These are phyloP conservation scores for Hydrotaea diabolus DNA, from an alignment of 2,888 invertebrate genomes.

Conservation along the genomic window DNA sequence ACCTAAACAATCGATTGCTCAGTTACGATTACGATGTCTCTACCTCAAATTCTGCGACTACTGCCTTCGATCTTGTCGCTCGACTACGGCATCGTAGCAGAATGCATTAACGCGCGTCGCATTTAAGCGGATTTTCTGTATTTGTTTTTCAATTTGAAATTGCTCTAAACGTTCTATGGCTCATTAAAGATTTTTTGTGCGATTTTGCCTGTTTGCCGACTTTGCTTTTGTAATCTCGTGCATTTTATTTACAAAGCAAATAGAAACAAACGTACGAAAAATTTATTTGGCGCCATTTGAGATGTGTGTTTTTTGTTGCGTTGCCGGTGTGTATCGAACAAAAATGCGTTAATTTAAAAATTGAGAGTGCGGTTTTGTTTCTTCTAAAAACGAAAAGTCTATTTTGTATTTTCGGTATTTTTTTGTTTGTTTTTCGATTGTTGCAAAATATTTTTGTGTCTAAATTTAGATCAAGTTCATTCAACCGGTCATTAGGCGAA, in stretches of 20 bases:
- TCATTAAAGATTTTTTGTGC: constrained; percentile 56
- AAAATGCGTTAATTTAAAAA: constrained; percentile 46
- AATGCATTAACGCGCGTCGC: constrained; percentile 17
- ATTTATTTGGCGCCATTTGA: constrained; percentile 23
- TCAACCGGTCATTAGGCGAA: constrained; percentile 42
- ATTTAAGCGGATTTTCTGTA: not conserved
- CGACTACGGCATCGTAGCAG: not conserved
- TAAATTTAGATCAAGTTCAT: constrained; percentile 58
- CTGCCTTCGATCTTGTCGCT: not conserved
- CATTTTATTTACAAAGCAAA: not conserved
- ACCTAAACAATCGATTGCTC: no score
- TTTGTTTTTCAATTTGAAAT: constrained; percentile 22
- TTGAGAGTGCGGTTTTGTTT: constrained; percentile 30
- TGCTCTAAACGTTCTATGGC: constrained; percentile 58
- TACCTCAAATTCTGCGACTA: not conserved
- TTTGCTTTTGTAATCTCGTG: constrained; percentile 1
- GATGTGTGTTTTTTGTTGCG: not conserved
- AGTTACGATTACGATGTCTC: no score
- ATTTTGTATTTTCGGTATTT: constrained; percentile 2
- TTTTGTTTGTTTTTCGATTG: not conserved
- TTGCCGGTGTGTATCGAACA: not conserved
- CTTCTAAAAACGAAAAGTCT: not conserved
- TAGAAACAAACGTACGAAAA: not conserved
- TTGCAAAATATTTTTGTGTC: constrained; percentile 16
- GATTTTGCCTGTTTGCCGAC: not conserved